Base-by-base conservation (phyloP, 2,113 vertebrate genomes). In the Piaya cayana region DNA sequence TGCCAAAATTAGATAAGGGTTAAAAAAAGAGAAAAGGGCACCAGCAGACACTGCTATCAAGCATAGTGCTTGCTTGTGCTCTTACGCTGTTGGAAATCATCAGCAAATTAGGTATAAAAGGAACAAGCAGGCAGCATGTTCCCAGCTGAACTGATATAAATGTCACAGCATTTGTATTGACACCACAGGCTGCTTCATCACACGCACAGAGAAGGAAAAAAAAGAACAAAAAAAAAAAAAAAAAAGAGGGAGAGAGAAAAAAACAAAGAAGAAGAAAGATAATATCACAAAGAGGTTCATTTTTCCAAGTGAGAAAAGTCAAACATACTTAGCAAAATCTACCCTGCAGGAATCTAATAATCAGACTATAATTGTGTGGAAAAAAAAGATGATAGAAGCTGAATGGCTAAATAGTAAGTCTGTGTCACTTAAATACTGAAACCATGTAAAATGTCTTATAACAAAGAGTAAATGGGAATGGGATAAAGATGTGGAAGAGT, bases 1-100 rank as follows among this genome's bases (percentile, higher is more conserved):
- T 93, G 92, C 92, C 94, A 95, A 96, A 94, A 94, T 70, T 76
- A 89, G 91, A 89, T 91, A 93, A 89, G 67, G n/a, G 39, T 59
- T 86, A 37, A 42, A 91, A 80, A 92, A 93, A 75, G 59, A 62
- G 37, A 63, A 78, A 86, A 72, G 63, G 83, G 67, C 68, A 94
- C 63, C 75, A 90, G 64, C 84, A 94, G 93, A 74, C 55, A 16
- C 65, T 91, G 81, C 52, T 94, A 62, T 88, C 76, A 86, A 74
- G 63, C 75, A 65, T 53, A 91, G 72, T 42, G 43, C 81, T 94
- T 88, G 90, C 88, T 85, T 95, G 86, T 81, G 84, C 82, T 83
- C 79, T 90, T 85, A 71, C 72, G 34, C 60, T 56, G 77, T 84
- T 94, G 82, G 88, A 91, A 93, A 84, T 91, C 67, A 96, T 95